Percentiles rank a stretch among this genome's conserved stretches.
phyloP scores from a whole-genome alignment of 2,888 invertebrate species.

The Eupsilia transversa region DNA sequence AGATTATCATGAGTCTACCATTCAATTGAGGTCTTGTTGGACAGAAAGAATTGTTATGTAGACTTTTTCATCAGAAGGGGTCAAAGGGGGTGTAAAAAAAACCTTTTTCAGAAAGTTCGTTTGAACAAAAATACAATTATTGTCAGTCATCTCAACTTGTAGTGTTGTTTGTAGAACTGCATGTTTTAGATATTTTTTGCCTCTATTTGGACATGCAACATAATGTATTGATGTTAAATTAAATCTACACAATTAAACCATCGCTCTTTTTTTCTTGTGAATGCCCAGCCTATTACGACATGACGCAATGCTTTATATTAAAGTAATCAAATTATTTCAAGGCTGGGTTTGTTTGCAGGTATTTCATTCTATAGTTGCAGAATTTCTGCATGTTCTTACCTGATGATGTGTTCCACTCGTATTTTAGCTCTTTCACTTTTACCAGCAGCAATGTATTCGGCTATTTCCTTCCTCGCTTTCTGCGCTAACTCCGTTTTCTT shows the following conservation, averaged over 20 bases:
- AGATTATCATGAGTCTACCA: neutral
- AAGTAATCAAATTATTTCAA: conserved; percentile 45
- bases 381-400: conserved; percentile 83
- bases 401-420: conserved; percentile 99
- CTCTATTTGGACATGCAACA: neutral
- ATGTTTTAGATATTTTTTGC: neutral
- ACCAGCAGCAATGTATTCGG: conserved; percentile 97
- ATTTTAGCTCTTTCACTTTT: conserved; percentile 98
- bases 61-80: neutral
- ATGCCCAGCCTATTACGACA: conserved; percentile 42
- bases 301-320: conserved; percentile 59
- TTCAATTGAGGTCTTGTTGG: neutral
- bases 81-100: neutral
- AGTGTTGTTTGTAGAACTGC: neutral
- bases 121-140: neutral
- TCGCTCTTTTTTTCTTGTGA: conserved; percentile 6
- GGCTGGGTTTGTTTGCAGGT: conserved; percentile 40
- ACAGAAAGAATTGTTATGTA: neutral
- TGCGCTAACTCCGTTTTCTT: conserved; percentile 99
- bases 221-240: neutral
- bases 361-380: neutral
- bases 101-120: neutral
- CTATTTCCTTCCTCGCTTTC: conserved; percentile 99
- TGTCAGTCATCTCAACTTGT: neutral
- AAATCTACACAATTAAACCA: conserved; percentile 12